Evolutionary conservation across 2,797 vertebrate genomes (phyloP), one percentile per base, ranked within the genome.

Genomic region (Protosalanx chinensis): DNA sequence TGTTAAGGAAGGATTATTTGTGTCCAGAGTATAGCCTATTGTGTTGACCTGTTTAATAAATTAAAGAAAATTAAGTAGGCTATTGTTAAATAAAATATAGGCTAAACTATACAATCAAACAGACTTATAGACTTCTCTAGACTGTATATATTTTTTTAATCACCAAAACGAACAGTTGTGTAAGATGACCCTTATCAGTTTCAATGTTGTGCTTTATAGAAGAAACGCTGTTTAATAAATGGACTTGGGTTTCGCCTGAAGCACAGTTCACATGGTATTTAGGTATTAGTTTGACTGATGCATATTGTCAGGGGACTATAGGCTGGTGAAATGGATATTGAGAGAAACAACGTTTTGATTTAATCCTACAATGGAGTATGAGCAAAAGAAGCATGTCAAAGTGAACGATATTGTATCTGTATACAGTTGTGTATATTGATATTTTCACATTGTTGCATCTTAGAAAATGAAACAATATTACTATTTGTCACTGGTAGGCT

Each of bases 191-290:
- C 81, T 86, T 79, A 83, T 88, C 81, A 71, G 76, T 82, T 84
- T 86, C 82, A 78, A 76, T 69, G 74, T 76, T 76, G 76, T 85
- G 84, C 81, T 80, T 82, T 77, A 13, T 53, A 72, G 68, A 74
- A 67, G n/a, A 49, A 76, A 76, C 33, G 46, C 32, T 77, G 77
- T 87, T 90, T 87, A 87, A 87, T 88, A 84, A 85, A 89, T 79
- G 84, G 82, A 86, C 82, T 85, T 71, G 67, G 83, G 81, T 86
- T 87, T 85, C 73, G 88, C 87, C 87, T 59, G 79, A 71, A 88
- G 89, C 85, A 64, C 67, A 76, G 78, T 74, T 82, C 75, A 73
- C 68, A 71, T 76, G 73, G 78, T 78, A 81, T 85, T 86, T 81
- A 73, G 65, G 85, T 79, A 85, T 85, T 88, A 86, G 74, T 68